Conservation (phyloP, 1,140 invertebrate genomes). For the Sesamia nonagrioides region DNA sequence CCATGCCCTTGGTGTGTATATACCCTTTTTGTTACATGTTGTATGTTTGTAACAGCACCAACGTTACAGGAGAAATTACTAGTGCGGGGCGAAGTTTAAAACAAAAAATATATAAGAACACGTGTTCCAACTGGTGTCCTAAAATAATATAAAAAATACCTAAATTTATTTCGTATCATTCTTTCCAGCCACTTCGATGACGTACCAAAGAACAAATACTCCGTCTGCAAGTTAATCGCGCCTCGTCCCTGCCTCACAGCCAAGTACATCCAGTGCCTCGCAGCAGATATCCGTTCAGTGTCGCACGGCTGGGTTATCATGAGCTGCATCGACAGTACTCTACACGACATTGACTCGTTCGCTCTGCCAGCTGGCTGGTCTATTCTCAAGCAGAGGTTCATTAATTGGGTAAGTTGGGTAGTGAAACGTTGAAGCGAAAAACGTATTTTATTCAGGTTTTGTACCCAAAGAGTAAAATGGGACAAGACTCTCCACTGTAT, state of each 20-base stretch:
- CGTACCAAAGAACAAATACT: constrained; percentile 87
- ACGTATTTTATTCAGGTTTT: no score
- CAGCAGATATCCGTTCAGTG: constrained; percentile 85
- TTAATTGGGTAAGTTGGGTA: constrained; percentile 80
- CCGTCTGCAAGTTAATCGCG: constrained; percentile 87
- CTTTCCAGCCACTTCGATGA: constrained; percentile 86
- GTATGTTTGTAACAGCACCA: no score
- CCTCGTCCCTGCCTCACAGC: constrained; percentile 89
- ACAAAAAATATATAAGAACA: no score
- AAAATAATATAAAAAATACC: no score
- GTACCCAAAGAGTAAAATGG: no score
- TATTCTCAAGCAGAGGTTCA: constrained; percentile 80
- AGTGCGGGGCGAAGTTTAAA: no score
- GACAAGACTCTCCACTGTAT: no score
- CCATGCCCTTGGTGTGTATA: no score
- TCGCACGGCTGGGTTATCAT: constrained; percentile 89
- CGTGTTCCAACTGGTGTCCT: no score
- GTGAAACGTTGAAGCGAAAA: not conserved
- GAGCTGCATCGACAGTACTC: constrained; percentile 80
- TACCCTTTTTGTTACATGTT: no score
- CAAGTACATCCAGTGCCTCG: constrained; percentile 88
- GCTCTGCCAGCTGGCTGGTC: constrained; percentile 88
- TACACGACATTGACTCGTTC: constrained; percentile 78
- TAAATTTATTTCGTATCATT: not conserved
- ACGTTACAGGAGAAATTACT: no score